Evolutionary conservation across 2,113 vertebrate genomes (phyloP).

Genomic region (Gracilinanus agilis): DNA sequence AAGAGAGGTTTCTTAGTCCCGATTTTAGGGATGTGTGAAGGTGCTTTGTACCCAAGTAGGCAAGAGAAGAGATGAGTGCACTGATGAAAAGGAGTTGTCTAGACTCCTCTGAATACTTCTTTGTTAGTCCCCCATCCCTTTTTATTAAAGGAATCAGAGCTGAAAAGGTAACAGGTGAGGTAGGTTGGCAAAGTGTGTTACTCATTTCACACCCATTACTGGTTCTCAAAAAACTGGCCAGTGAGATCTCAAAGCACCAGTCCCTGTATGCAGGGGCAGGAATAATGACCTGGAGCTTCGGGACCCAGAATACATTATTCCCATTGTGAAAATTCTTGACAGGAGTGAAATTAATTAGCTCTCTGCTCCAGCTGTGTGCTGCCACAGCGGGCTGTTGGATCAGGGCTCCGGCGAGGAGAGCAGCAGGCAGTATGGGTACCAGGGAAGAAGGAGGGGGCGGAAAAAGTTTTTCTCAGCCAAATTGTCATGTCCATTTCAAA

Average conservation of each 20-base stretch:
- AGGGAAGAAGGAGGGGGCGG: not conserved
- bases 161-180: conserved; percentile 59
- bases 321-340: conserved; percentile 57
- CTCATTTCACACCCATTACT: conserved; percentile 74
- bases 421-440: conserved; percentile 1
- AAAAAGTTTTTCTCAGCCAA: conserved; percentile 52
- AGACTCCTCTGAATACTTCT: not conserved
- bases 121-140: conserved; percentile 36
- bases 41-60: too few relatives aligned
- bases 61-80: not conserved
- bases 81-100: conserved; percentile 8
- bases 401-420: not conserved
- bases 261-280: conserved; percentile 49
- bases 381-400: not conserved
- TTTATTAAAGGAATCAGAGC: conserved; percentile 55
- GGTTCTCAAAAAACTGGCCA: conserved; percentile 68
- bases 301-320: conserved; percentile 55
- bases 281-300: conserved; percentile 56
- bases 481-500: conserved; percentile 34
- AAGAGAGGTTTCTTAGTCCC: not conserved
- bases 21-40: conserved; percentile 5
- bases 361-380: conserved; percentile 16
- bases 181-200: conserved; percentile 57
- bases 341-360: conserved; percentile 70
- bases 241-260: conserved; percentile 65